Evolutionary conservation across 2,888 invertebrate species (phyloP).

Genomic region (Cerastis rubricosa): DNA sequence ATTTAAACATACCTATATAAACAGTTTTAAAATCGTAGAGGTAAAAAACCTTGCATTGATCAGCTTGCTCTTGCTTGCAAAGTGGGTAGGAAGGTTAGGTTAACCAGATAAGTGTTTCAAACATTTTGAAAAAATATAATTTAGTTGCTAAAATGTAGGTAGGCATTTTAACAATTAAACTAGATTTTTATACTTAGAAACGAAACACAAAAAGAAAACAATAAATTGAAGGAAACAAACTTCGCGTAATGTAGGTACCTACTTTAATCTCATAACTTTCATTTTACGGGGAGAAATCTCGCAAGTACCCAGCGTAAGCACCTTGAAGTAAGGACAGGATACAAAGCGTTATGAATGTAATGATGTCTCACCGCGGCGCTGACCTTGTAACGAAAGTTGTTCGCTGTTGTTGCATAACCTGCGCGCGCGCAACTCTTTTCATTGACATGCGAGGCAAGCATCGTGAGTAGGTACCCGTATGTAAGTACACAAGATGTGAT

Average conservation of each 20-base stretch:
- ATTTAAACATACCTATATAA: not conserved
- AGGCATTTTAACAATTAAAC: too few relatives aligned
- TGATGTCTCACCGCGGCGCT: conserved; percentile 25
- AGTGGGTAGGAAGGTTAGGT: not conserved
- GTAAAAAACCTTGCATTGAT: not conserved
- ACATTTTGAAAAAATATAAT: not conserved
- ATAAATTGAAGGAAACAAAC: not conserved
- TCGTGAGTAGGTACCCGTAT: not conserved
- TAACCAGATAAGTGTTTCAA: not conserved
- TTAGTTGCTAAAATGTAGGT: not conserved
- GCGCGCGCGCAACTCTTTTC: conserved; percentile 15
- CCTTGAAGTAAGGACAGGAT: conserved; percentile 23
- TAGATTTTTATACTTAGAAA: too few relatives aligned
- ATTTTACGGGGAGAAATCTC: conserved; percentile 45
- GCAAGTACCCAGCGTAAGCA: not conserved
- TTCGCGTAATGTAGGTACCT: conserved; percentile 1
- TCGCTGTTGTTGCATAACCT: conserved; percentile 51
- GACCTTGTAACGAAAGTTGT: conserved; percentile 74
- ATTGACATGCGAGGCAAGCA: conserved; percentile 60
- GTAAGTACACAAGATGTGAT: conserved; percentile 34
- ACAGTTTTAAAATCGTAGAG: not conserved
- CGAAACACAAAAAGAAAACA: not conserved
- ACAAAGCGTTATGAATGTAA: conserved; percentile 14
- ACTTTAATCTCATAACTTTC: conserved; percentile 31
- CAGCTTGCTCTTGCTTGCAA: not conserved